Conservation (phyloP, 2,113 vertebrate species). For the Piaya cayana region DNA sequence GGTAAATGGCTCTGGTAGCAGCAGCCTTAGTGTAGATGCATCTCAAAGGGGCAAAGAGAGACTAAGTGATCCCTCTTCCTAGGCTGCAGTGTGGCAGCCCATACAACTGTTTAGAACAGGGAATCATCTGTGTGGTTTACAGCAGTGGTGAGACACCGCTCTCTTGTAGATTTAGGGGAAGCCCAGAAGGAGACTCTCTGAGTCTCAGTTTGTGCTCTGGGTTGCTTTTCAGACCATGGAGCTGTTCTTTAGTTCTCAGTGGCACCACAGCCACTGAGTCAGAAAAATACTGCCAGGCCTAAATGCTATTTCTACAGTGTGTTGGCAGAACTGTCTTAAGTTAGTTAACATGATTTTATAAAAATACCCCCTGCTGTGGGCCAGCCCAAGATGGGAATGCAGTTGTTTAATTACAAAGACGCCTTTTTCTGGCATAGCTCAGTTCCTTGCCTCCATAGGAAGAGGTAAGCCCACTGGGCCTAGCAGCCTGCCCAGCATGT, state of each 20-base stretch:
- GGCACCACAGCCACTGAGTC: background rate
- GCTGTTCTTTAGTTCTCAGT: background rate
- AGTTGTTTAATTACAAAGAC: background rate
- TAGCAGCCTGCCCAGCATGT: background rate
- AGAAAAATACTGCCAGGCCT: background rate
- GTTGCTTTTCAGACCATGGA: background rate
- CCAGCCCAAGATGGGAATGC: background rate
- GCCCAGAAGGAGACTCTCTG: background rate
- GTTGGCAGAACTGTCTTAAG: background rate
- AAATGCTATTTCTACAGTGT: fast-evolving
- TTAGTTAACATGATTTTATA: background rate
- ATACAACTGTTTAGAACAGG: background rate
- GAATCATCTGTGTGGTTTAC: background rate
- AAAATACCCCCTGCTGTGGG: background rate
- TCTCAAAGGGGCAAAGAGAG: background rate
- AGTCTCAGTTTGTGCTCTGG: background rate
- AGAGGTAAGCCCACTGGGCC: background rate
- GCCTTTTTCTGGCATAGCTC: background rate
- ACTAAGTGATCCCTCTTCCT: background rate
- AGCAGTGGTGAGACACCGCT: no score
- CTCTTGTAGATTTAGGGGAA: background rate
- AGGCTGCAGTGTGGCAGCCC: background rate
- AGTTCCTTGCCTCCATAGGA: background rate
- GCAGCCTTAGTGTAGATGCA: background rate
- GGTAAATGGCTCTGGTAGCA: background rate